Percentiles rank a stretch among this genome's conserved stretches.
phyloP scores from a whole-genome alignment of 2,888 invertebrate species.

The Heliconius sara region DNA sequence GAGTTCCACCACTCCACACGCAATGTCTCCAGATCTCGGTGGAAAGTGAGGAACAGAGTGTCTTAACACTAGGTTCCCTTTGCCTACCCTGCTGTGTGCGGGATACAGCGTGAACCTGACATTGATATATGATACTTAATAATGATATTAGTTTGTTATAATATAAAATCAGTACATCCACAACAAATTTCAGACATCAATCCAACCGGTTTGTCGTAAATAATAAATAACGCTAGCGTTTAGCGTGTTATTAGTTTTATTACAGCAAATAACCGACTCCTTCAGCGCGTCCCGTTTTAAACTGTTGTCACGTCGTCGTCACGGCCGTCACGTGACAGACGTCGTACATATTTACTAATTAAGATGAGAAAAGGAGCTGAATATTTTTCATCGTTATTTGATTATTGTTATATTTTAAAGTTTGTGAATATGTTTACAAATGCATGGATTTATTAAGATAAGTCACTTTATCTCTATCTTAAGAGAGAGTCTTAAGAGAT shows the following conservation, averaged over 20 bases:
- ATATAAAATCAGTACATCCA: neutral
- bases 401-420: slow-evolving; percentile 4
- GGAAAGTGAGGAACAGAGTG: too few species aligned
- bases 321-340: neutral
- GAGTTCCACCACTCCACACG: too few species aligned
- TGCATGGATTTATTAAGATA: neutral
- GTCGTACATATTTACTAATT: slow-evolving; percentile 26
- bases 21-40: too few species aligned
- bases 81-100: too few species aligned
- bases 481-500: too few species aligned
- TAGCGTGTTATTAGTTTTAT: slow-evolving; percentile 47
- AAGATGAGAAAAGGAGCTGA: slow-evolving; percentile 18
- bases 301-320: neutral
- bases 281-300: slow-evolving; percentile 28
- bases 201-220: slow-evolving; percentile 3
- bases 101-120: too few species aligned
- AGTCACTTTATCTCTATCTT: too few species aligned
- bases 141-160: neutral
- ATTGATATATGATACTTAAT: too few species aligned
- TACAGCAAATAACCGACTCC: slow-evolving; percentile 37
- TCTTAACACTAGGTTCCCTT: too few species aligned
- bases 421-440: neutral
- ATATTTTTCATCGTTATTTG: slow-evolving; percentile 22
- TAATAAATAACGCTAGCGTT: slow-evolving; percentile 29
- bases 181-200: neutral